Percentiles rank a stretch among this genome's conserved stretches.
Conservation (phyloP, 1,140 invertebrate species). For the Macrosteles quadrilineatus region DNA sequence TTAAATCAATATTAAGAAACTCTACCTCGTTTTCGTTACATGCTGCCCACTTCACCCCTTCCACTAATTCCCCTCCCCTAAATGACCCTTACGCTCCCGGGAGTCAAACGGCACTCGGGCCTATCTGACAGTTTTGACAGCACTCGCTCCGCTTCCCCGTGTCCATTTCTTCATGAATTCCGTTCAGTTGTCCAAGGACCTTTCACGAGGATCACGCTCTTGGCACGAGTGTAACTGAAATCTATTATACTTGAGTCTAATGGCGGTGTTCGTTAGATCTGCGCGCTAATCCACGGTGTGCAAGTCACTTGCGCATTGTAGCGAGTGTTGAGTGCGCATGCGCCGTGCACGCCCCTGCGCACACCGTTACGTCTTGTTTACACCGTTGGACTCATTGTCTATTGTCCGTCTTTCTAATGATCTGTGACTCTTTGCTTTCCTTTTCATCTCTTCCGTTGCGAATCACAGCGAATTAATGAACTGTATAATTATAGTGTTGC, state of each 20-base stretch:
- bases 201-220: neutral
- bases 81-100: no score
- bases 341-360: neutral
- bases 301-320: conserved; percentile 4
- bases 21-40: no score
- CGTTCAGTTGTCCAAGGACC: no score
- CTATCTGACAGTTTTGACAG: no score
- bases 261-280: neutral
- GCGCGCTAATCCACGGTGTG: neutral
- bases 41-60: no score
- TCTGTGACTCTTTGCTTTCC: neutral
- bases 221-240: conserved; percentile 13
- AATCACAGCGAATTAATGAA: neutral
- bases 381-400: conserved; percentile 5
- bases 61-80: no score
- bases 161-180: no score
- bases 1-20: no score
- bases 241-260: conserved; percentile 5
- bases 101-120: no score
- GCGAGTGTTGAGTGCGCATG: neutral
- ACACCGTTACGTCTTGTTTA: conserved; percentile 16
- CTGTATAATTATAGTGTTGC: neutral
- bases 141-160: no score
- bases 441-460: neutral
- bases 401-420: neutral